These are phyloP conservation scores for Petroica traversi DNA, from an alignment of 2,113 vertebrate species.

Conservation along the genomic window DNA sequence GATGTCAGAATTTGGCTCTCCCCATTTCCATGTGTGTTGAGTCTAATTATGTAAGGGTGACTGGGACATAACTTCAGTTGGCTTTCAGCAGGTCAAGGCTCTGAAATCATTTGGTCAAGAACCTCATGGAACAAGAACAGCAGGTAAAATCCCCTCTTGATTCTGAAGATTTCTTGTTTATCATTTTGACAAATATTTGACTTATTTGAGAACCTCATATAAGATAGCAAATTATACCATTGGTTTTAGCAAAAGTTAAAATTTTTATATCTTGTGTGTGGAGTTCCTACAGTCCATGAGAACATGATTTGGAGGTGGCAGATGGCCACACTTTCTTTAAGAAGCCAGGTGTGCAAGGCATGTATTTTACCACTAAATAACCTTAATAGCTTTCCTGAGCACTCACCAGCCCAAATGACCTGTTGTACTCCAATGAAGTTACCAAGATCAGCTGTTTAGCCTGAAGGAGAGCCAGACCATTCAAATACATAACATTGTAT, in stretches of 20 bases:
- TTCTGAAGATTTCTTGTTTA: not conserved
- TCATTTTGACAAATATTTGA: not conserved
- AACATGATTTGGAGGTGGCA: not conserved
- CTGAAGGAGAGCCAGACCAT: not conserved
- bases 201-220: not conserved
- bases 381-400: not conserved
- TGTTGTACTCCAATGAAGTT: not conserved
- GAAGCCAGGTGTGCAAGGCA: not conserved
- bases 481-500: not conserved
- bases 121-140: not conserved
- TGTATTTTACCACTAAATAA: not conserved
- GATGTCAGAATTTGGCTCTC: not conserved
- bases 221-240: not conserved
- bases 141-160: not conserved
- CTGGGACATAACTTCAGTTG: not conserved
- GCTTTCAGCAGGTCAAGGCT: not conserved
- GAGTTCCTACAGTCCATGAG: not conserved
- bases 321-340: not conserved
- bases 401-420: not conserved
- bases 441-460: not conserved
- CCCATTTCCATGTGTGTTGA: not conserved
- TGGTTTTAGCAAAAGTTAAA: not conserved
- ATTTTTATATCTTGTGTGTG: fast-evolving
- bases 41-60: not conserved
- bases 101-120: not conserved